Base-by-base conservation (phyloP, 1,140 invertebrate species). In the Chrysoperla carnea region DNA sequence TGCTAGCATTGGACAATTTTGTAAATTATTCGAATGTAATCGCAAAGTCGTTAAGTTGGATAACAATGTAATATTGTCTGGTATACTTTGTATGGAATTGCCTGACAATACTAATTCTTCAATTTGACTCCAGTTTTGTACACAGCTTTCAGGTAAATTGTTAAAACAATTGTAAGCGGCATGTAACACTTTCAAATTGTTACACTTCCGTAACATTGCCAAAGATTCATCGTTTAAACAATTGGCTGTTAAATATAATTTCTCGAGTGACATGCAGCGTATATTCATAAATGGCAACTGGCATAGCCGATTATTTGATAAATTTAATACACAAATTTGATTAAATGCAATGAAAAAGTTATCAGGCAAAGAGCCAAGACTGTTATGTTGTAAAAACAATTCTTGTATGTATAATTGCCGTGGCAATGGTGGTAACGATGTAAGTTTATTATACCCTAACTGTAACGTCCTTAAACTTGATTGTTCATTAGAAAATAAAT, bases 51-150 rank as follows among this genome's bases (percentile, higher is more conserved):
- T 69, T 8, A 89, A 66, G 50, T 84, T 77, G 45, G 70, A 70
- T 36, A 87, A 58, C 46, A 72, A 70, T 12, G 75, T 73, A 39
- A 88, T 73, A 55, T 79, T 76, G 45, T 84, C 78, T 1, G 86
- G 84, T 35, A 90, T 64, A 50, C 73, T 73, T 37, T 76, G 69
- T 41, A 90, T 63, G 59, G 76, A 73, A 58, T 90, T 90, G 17
- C 85, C 85, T 8, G 84, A 87, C 11, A 89, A 49, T 1, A 88
- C 76, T 7, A 89, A 57, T 58, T 87, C 83, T 63, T 87, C 81
- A 46, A 89, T 62, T 45, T 85, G 78, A 4, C 67, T 63, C 82
- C 84, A 87, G 44, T 72, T 73, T 23, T 68, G 68, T 33, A 82
- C 69, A 52, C 81, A 84, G 51, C 73, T 76, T 50, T 84, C 78